Evolutionary conservation across 2,888 invertebrate species (phyloP).

Genomic region (Eupithecia abbreviata): DNA sequence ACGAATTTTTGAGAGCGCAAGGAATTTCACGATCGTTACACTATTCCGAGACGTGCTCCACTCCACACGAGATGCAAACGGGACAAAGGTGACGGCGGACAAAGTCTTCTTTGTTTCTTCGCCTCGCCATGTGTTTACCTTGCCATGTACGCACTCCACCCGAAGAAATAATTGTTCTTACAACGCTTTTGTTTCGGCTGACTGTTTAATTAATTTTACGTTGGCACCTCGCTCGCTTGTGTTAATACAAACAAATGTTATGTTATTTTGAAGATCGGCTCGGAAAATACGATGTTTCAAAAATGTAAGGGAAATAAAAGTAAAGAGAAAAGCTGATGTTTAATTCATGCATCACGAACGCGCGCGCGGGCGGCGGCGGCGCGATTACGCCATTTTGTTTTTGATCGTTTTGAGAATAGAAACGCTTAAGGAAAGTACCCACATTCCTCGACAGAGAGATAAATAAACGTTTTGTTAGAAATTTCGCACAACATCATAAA

Average conservation of each 20-base stretch:
- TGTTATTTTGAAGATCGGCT: background rate
- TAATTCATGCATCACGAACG: constrained; percentile 1
- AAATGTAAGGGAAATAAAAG: background rate
- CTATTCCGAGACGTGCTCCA: constrained; percentile 17
- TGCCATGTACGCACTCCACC: constrained; percentile 23
- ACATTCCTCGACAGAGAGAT: too few relatives aligned
- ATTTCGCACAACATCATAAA: background rate
- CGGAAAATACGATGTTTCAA: background rate
- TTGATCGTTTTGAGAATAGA: background rate
- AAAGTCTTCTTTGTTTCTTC: constrained; percentile 33
- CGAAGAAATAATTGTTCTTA: constrained; percentile 30
- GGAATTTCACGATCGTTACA: constrained; percentile 9
- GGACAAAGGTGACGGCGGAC: constrained; percentile 39
- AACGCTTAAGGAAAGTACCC: background rate
- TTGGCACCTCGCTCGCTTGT: background rate
- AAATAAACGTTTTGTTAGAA: background rate
- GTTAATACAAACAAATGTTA: background rate
- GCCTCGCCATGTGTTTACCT: constrained; percentile 3
- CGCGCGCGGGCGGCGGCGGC: background rate
- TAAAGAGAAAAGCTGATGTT: background rate
- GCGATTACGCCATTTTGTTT: background rate
- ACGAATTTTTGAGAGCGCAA: constrained; percentile 16
- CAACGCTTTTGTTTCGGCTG: constrained; percentile 3
- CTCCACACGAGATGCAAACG: constrained; percentile 28
- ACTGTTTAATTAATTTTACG: constrained; percentile 12